These are phyloP conservation scores for Anhinga anhinga DNA, from an alignment of 2,113 vertebrate genomes.

Conservation along the genomic window DNA sequence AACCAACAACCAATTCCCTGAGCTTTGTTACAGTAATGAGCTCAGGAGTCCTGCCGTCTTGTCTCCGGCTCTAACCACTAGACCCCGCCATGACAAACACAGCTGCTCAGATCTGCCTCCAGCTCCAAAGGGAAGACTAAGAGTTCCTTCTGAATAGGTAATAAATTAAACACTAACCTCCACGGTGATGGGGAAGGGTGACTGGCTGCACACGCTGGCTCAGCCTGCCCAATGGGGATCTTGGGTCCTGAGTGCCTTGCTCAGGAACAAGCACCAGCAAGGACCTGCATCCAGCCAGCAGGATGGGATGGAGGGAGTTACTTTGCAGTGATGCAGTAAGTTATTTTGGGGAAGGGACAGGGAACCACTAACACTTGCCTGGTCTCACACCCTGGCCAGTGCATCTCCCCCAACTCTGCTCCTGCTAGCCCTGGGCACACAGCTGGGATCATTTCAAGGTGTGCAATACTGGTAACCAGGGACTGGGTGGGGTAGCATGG, in stretches of 20 bases:
- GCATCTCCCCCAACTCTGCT: not conserved
- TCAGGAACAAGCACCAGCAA: not conserved
- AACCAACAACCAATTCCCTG: not conserved
- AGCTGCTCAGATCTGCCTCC: constrained; percentile 37
- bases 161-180: not conserved
- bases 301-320: not conserved
- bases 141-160: not conserved
- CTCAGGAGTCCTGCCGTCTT: not conserved
- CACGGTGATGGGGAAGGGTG: not conserved
- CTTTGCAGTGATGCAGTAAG: no score
- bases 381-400: not conserved
- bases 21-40: constrained; percentile 3
- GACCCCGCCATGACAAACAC: constrained; percentile 19
- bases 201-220: not conserved
- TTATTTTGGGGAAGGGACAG: not conserved
- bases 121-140: not conserved
- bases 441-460: not conserved
- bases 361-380: not conserved
- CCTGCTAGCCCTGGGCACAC: not conserved
- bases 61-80: not conserved
- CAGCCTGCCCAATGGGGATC: not conserved
- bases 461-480: not conserved
- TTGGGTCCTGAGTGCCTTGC: not conserved
- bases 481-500: accelerated
- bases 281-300: not conserved